Evolutionary conservation across 2,797 vertebrate genomes (phyloP), one percentile per base, ranked within the genome.

Genomic region (Columba guinea): DNA sequence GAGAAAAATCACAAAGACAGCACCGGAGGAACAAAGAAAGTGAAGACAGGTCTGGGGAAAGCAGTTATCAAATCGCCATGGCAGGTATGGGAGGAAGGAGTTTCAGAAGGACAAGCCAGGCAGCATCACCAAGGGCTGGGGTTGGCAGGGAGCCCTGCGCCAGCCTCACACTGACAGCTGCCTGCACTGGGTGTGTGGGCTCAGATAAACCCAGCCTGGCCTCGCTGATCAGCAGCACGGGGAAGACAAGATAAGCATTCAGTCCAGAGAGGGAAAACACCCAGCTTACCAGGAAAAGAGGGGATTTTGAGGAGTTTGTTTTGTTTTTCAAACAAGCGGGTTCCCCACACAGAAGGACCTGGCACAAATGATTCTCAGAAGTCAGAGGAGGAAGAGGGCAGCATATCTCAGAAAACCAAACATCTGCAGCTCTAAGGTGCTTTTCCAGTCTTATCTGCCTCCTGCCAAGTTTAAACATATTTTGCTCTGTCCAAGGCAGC

Each of bases 111-210:
- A 65, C 73, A 27, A 71, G 32, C 20, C 22, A 60, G 32, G 32
- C 0, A 0, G 59, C 23, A 37, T 8, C 46, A 78, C 10, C 30
- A 37, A 35, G 56, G 60, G 53, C n/a, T 0, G 0, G 10, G 56
- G 68, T 49, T 83, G 49, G 41, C 41, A 44, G 51, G 28, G 84
- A 46, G 62, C 2, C 2, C 41, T 12, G 34, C 2, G 6, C 51
- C 91, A 95, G 62, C 44, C 63, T 48, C 69, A 46, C 0, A 0
- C 73, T 34, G 70, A 37, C 3, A 21, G 65, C 74, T 73, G 68
- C 56, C 53, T 76, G 81, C n/a, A 49, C 59, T 63, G 6, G 49
- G 44, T 20, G 19, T 69, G 67, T 5, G 28, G 67, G 58, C 63
- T 12, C 27, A 63, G 81, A 94, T 93, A 96, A 91, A 89, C 67